Base-by-base conservation (phyloP, 2,113 vertebrate genomes). In the Nothocercus julius region DNA sequence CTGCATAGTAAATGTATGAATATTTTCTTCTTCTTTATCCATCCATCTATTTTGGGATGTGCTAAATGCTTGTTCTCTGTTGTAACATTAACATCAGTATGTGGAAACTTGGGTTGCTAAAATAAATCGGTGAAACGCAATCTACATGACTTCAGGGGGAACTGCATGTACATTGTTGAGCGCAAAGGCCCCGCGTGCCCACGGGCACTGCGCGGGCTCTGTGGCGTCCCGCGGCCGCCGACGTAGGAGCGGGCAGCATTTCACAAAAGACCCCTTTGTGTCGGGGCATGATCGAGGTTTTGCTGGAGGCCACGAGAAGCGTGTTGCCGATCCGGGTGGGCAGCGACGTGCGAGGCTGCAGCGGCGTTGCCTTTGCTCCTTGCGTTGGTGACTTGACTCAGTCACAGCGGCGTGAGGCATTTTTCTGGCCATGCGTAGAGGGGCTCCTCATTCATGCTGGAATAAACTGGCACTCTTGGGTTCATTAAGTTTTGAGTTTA, bases 91-190 rank as follows among this genome's bases (percentile, higher is more conserved):
- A 96, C 79, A 95, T 90, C 89, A 95, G 90, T 89, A 91, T 94
- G 96, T 97, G 95, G 96, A 97, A 97, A 96, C 89, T 95, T 16
- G 81, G 74, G 83, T 89, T 92, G 96, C 96, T 97, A 97, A 97
- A 97, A 97, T 96, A 96, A 97, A 97, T 97, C 93, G 22, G 68
- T 97, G 97, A 95, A 97, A 97, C 94, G 94, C 80, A 97, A 96
- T 97, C 95, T 96, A 82, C 74, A 90, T 92, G 95, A 87, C 95
- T 97, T 82, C 87, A 76, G 91, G 78, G 82, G 66, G 96, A 92
- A 96, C 95, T 97, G 92, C 3, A 7, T 76, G 95, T 94, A 94
- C 96, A 87, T 96, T 95, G 90, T 78, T 63, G 73, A 58, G 53
- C 66, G 77, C 86, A 78, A 95, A 66, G 2, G 2, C 66, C 69